phyloP scores from a whole-genome alignment of 2,888 invertebrate species.

The Deilephila porcellus region DNA sequence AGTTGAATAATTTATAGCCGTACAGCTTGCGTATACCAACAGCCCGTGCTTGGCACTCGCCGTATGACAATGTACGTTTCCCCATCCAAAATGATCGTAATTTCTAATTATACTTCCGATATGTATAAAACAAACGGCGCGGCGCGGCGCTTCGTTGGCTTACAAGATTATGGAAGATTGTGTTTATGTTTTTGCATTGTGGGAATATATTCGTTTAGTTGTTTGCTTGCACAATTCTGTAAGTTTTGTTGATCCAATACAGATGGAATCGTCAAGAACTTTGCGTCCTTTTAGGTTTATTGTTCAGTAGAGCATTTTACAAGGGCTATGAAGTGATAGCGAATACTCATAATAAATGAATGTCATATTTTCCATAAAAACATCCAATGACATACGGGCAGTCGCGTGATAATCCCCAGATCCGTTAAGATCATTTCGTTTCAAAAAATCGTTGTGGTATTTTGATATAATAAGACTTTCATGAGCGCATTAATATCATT shows the following conservation, averaged over 20 bases:
- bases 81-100: not conserved
- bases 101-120: conserved; percentile 11
- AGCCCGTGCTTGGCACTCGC: conserved; percentile 44
- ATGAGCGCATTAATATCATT: conserved; percentile 10
- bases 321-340: not conserved
- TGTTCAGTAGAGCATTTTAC: no score
- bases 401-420: not conserved
- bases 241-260: no score
- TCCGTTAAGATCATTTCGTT: not conserved
- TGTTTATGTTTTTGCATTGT: no score
- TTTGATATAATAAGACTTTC: conserved; percentile 13
- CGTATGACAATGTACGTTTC: conserved; percentile 21
- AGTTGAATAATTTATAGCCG: conserved; percentile 54
- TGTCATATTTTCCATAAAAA: not conserved
- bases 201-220: no score
- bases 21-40: conserved; percentile 45
- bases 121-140: not conserved
- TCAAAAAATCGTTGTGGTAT: not conserved
- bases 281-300: no score
- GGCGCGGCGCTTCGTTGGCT: not conserved
- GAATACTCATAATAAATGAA: not conserved
- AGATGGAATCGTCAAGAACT: no score
- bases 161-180: not conserved
- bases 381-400: not conserved
- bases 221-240: no score